Conservation (phyloP, 2,113 vertebrate species). For the Pygoscelis adeliae region DNA sequence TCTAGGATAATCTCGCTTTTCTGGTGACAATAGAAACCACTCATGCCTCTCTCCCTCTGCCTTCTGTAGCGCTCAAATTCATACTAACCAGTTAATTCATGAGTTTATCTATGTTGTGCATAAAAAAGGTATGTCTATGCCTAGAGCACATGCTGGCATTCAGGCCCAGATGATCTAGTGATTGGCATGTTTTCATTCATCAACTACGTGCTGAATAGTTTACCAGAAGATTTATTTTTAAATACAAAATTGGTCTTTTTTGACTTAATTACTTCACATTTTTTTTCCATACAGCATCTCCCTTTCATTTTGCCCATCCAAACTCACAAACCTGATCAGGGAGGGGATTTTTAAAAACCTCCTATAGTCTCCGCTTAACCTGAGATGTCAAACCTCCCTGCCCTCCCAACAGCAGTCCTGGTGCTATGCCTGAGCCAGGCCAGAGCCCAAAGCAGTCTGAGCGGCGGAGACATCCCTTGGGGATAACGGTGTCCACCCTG, state of each 20-base stretch:
- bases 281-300: not conserved
- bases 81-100: not conserved
- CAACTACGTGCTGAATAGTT: not conserved
- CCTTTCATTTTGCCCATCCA: not conserved
- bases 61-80: not conserved
- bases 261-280: not conserved
- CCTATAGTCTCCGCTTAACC: not conserved
- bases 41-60: not conserved
- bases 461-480: accelerated
- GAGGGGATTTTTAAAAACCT: not conserved
- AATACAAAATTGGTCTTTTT: not conserved
- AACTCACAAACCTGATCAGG: not conserved
- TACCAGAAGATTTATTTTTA: not conserved
- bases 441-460: not conserved
- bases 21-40: slow-evolving; percentile 1
- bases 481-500: no score
- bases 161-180: not conserved
- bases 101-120: not conserved
- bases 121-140: not conserved
- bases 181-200: not conserved
- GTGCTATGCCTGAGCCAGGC: not conserved
- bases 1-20: slow-evolving; percentile 43
- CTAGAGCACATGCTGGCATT: not conserved
- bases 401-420: not conserved
- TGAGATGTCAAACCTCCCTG: not conserved